Conservation (phyloP, 1,140 invertebrate genomes). For the Leptopilina boulardi region DNA sequence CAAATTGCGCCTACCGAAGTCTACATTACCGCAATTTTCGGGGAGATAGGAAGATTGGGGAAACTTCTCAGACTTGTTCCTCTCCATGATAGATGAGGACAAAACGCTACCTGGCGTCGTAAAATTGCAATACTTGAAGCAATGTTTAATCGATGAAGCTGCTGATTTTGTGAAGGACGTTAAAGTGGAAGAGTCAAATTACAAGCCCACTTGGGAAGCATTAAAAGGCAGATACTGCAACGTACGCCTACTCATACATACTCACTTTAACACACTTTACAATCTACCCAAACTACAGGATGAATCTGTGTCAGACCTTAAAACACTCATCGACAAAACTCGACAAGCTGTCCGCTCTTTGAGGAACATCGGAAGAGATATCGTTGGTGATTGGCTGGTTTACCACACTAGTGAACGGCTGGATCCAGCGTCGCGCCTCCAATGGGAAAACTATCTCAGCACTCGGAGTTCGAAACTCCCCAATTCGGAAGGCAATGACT, state of each 20-base stretch:
- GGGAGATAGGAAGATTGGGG: slow-evolving; percentile 59
- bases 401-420: no score
- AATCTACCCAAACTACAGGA: background rate
- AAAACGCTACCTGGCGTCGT: slow-evolving; percentile 45
- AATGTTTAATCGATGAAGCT: slow-evolving; percentile 47
- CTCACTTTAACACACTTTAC: background rate
- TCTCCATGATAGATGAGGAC: slow-evolving; percentile 54
- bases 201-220: slow-evolving; percentile 15
- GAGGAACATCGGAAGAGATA: background rate
- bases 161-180: no score
- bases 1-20: background rate
- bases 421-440: no score
- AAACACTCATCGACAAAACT: background rate
- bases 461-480: no score
- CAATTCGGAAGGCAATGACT: no score
- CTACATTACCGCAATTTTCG: slow-evolving; percentile 52
- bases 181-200: background rate
- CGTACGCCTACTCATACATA: background rate
- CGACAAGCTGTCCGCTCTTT: slow-evolving; percentile 6
- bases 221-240: slow-evolving; percentile 29
- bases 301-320: slow-evolving; percentile 1
- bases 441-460: no score
- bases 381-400: background rate
- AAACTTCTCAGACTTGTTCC: slow-evolving; percentile 59
- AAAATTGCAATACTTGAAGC: slow-evolving; percentile 56